A percentile compares a stretch with the other conserved stretches of the same genome.
These are phyloP conservation scores for Xenops minutus DNA, from an alignment of 2,797 vertebrate genomes.

Conservation along the genomic window DNA sequence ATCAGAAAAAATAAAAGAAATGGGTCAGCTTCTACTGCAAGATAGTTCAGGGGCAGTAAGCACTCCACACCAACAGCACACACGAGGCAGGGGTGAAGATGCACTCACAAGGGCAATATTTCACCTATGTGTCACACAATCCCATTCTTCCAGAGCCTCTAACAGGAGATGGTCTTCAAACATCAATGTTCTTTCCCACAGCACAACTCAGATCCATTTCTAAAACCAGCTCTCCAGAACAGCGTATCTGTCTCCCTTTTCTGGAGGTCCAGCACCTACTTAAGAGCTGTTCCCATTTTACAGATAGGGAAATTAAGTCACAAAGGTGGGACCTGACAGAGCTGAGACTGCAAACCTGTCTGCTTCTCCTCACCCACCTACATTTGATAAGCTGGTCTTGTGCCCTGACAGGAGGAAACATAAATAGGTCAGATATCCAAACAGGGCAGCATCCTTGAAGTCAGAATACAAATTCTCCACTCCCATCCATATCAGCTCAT, in stretches of 20 bases:
- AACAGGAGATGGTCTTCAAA: not conserved
- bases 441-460: not conserved
- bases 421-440: slow-evolving; percentile 39
- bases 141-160: not conserved
- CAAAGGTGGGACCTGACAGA: not conserved
- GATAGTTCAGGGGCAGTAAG: not conserved
- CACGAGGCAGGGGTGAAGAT: not conserved
- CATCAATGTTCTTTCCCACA: not conserved
- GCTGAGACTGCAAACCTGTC: not conserved
- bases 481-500: slow-evolving; percentile 28
- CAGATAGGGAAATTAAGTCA: not conserved
- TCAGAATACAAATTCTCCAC: not conserved
- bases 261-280: not conserved
- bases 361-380: slow-evolving; percentile 1
- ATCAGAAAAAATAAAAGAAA: slow-evolving; percentile 40
- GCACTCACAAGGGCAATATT: not conserved
- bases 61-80: not conserved
- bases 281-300: not conserved
- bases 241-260: not conserved
- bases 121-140: not conserved
- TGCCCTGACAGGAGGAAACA: not conserved
- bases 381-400: not conserved
- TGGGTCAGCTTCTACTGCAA: not conserved
- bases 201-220: not conserved
- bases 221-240: not conserved